phyloP scores from a whole-genome alignment of 2,888 invertebrate genomes.

The Pelosia muscerda region DNA sequence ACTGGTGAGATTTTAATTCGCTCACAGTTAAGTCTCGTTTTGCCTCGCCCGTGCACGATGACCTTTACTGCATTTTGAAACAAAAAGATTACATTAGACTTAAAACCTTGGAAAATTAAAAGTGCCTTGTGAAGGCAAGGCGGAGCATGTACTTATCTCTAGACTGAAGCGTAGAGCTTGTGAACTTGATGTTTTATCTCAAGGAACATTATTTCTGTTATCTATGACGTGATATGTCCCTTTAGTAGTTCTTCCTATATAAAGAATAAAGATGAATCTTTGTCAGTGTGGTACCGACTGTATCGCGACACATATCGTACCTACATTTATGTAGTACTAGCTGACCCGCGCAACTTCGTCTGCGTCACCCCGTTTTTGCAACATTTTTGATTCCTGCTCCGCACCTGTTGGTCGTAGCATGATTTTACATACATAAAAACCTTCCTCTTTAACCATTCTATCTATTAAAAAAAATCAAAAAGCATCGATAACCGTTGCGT shows the following conservation, averaged over 20 bases:
- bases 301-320: no score
- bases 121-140: slow-evolving; percentile 17
- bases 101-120: slow-evolving; percentile 31
- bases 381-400: no score
- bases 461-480: no score
- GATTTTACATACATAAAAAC: no score
- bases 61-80: not conserved
- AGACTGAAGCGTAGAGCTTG: not conserved
- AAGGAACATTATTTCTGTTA: not conserved
- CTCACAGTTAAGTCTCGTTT: not conserved
- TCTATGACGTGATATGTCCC: not conserved
- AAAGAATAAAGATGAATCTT: not conserved
- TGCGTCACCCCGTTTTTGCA: no score
- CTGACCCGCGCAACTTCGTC: no score
- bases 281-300: not conserved
- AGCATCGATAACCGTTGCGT: no score
- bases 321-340: no score
- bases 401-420: no score
- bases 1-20: not conserved
- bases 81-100: not conserved
- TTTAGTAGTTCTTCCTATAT: not conserved
- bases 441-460: no score
- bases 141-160: slow-evolving; percentile 23
- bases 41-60: not conserved
- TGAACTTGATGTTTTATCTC: not conserved